Percentiles rank a stretch among this genome's conserved stretches.
These are phyloP conservation scores for Hippoglossus stenolepis DNA, from an alignment of 2,113 vertebrate genomes.

Conservation along the genomic window DNA sequence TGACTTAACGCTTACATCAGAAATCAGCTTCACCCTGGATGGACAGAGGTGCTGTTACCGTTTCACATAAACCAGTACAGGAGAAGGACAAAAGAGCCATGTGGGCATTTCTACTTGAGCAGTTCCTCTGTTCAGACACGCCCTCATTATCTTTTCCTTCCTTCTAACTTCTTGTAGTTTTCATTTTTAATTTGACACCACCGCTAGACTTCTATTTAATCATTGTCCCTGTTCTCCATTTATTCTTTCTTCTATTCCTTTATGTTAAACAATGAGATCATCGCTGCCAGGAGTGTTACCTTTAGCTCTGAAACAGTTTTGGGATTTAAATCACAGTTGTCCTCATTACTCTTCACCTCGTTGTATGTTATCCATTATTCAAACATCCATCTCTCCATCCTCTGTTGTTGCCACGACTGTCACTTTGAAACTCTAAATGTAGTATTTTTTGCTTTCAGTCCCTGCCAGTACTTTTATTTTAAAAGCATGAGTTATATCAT, in stretches of 20 bases:
- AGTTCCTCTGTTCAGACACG: too few relatives aligned
- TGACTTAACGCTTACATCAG: too few relatives aligned
- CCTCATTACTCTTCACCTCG: slow-evolving; percentile 41
- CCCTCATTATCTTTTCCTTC: too few relatives aligned
- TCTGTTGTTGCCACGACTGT: slow-evolving; percentile 23
- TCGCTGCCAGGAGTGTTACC: background rate
- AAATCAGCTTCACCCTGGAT: background rate
- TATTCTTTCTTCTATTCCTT: background rate
- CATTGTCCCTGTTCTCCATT: background rate
- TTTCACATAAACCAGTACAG: background rate
- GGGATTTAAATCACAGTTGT: slow-evolving; percentile 25
- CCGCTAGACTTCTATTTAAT: background rate
- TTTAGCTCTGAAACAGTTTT: slow-evolving; percentile 16
- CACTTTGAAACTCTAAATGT: slow-evolving; percentile 45
- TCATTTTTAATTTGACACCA: background rate
- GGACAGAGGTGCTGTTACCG: background rate
- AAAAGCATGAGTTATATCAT: slow-evolving; percentile 52
- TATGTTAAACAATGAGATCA: background rate
- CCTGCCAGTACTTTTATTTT: slow-evolving; percentile 33
- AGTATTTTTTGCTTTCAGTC: slow-evolving; percentile 33
- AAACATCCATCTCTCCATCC: slow-evolving; percentile 20
- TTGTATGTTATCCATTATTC: slow-evolving; percentile 48
- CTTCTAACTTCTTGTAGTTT: too few relatives aligned
- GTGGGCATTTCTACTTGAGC: background rate
- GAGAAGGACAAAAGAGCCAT: background rate